These are phyloP conservation scores for Drosophila pseudoobscura DNA, from an alignment of 1,140 invertebrate genomes.

Conservation along the genomic window DNA sequence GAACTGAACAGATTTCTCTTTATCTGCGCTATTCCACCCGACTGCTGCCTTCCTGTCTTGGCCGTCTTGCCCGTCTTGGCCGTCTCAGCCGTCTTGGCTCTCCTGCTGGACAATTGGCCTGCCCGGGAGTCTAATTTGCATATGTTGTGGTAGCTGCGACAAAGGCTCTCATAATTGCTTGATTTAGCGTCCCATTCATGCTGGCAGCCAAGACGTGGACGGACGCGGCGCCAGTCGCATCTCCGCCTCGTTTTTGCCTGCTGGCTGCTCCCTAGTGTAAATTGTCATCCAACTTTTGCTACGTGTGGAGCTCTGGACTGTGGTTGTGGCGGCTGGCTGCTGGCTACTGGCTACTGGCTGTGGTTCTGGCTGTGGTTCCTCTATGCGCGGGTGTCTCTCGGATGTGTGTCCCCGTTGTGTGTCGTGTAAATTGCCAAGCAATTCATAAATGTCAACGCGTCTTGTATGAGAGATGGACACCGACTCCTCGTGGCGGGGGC, in stretches of 20 bases:
- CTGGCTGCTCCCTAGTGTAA: slow-evolving; percentile 52
- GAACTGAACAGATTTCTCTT: slow-evolving; percentile 71
- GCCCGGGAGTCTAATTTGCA: slow-evolving; percentile 61
- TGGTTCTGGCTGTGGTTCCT: slow-evolving; percentile 4
- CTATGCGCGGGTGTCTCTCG: slow-evolving; percentile 61
- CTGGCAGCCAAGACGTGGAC: slow-evolving; percentile 22
- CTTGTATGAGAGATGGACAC: slow-evolving; percentile 15
- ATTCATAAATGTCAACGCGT: slow-evolving; percentile 80
- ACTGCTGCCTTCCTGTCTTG: not conserved
- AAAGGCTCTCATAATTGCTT: slow-evolving; percentile 81
- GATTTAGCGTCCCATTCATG: slow-evolving; percentile 78
- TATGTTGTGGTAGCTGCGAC: slow-evolving; percentile 66
- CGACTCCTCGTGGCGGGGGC: slow-evolving; percentile 5
- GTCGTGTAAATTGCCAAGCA: slow-evolving; percentile 76
- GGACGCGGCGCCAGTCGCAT: slow-evolving; percentile 57
- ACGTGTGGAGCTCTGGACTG: slow-evolving; percentile 27
- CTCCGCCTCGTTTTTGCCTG: slow-evolving; percentile 11
- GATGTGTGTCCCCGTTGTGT: slow-evolving; percentile 56
- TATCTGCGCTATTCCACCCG: slow-evolving; percentile 6
- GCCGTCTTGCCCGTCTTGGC: not conserved
- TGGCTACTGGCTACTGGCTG: not conserved
- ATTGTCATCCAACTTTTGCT: slow-evolving; percentile 53
- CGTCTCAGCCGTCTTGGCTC: slow-evolving; percentile 3
- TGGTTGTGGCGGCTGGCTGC: not conserved
- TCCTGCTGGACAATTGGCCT: slow-evolving; percentile 43